Conservation (phyloP, 2,113 vertebrate species). For the Equus przewalskii region DNA sequence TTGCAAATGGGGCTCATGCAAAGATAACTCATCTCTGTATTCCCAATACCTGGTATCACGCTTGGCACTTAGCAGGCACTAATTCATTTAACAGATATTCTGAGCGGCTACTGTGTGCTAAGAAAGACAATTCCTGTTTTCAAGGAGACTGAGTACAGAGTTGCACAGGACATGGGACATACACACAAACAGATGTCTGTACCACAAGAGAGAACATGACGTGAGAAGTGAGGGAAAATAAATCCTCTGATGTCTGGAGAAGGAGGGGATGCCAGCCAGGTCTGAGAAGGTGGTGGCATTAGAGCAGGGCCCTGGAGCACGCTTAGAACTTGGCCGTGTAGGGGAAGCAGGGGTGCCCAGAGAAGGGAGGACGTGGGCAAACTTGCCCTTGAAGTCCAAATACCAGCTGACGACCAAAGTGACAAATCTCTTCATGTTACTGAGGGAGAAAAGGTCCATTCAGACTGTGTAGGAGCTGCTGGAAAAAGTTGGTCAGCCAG, state of each 20-base stretch:
- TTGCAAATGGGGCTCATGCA: background rate
- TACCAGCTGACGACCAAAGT: background rate
- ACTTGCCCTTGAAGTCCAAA: background rate
- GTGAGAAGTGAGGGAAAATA: background rate
- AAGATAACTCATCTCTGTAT: conserved; percentile 33
- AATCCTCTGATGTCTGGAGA: background rate
- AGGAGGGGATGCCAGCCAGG: background rate
- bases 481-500: background rate
- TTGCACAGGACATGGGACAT: background rate
- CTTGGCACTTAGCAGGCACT: background rate
- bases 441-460: background rate
- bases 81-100: background rate
- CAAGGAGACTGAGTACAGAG: background rate
- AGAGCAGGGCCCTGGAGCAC: background rate
- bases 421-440: background rate
- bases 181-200: background rate
- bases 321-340: background rate
- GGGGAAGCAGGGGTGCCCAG: background rate
- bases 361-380: background rate
- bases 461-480: background rate
- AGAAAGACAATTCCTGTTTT: background rate
- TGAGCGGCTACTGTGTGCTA: background rate
- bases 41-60: background rate
- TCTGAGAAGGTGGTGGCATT: background rate
- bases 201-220: background rate